Percentiles rank a stretch among this genome's conserved stretches.
phyloP scores from a whole-genome alignment of 2,888 invertebrate species.

The Belgica antarctica region DNA sequence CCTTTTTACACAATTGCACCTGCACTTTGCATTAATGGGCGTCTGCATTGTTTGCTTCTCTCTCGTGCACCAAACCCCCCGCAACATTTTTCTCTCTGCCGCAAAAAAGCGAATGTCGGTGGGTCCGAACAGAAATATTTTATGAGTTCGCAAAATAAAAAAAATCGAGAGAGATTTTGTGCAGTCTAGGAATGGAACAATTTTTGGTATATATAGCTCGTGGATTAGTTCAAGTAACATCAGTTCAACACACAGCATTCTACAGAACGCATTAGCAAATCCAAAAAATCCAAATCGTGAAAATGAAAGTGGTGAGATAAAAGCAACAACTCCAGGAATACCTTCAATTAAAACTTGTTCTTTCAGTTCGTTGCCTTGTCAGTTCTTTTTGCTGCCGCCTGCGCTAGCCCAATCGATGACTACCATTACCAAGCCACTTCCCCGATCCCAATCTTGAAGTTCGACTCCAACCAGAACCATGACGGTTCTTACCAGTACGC shows the following conservation, averaged over 20 bases:
- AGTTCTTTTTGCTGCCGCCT: constrained; percentile 52
- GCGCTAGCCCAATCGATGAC: constrained; percentile 55
- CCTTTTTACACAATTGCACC: no score
- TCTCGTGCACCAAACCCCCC: neutral
- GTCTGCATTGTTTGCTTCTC: neutral
- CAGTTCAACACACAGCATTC: constrained; percentile 17
- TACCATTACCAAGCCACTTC: constrained; percentile 48
- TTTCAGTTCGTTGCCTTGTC: constrained; percentile 48
- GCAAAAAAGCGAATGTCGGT: constrained; percentile 8
- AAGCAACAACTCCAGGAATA: neutral
- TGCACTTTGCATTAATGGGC: neutral
- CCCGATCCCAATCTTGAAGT: constrained; percentile 62
- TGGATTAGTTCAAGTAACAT: constrained; percentile 33
- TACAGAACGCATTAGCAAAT: neutral
- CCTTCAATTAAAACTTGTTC: neutral
- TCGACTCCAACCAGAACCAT: constrained; percentile 57
- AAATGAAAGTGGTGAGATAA: constrained; percentile 33
- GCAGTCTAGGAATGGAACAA: neutral
- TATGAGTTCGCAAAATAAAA: constrained; percentile 4
- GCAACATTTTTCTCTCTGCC: neutral
- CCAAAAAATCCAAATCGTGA: neutral
- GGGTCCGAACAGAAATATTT: constrained; percentile 12
- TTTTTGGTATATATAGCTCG: constrained; percentile 33
- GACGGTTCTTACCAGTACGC: constrained; percentile 65
- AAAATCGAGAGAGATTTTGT: constrained; percentile 14